Evolutionary conservation across 2,113 vertebrate genomes (phyloP).

Genomic region (Xyliphius kryptos): DNA sequence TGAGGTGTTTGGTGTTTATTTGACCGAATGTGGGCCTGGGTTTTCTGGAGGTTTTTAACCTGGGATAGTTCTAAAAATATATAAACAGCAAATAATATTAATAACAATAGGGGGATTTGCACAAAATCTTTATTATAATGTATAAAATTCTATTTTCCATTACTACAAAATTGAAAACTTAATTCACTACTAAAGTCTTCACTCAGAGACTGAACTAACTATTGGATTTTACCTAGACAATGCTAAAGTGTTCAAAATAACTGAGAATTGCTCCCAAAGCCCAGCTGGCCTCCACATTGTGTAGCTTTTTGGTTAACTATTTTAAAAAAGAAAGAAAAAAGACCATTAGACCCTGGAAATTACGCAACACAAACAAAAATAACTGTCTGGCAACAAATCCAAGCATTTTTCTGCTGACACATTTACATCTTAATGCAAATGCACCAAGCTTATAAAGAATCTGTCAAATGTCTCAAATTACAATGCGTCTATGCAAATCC

Average conservation of each 20-base stretch:
- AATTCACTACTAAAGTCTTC: neutral
- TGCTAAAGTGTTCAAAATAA: constrained; percentile 76
- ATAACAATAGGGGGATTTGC: neutral
- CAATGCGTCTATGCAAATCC: too few species aligned
- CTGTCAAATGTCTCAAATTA: too few species aligned
- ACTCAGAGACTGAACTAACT: neutral
- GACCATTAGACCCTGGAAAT: neutral
- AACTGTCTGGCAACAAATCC: neutral
- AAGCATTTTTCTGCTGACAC: too few species aligned
- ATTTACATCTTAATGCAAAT: too few species aligned
- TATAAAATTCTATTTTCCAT: too few species aligned
- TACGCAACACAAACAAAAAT: neutral
- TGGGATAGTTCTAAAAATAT: too few species aligned
- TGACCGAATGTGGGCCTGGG: too few species aligned
- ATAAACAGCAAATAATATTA: too few species aligned
- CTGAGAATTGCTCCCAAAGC: constrained; percentile 86
- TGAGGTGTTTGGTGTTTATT: too few species aligned
- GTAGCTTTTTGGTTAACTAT: constrained; percentile 91
- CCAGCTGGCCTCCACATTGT: constrained; percentile 91
- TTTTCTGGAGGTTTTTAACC: too few species aligned
- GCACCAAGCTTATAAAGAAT: too few species aligned
- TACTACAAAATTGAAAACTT: too few species aligned
- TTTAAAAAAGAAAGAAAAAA: constrained; percentile 40
- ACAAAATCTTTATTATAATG: constrained; percentile 2
- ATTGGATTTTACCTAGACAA: constrained; percentile 46